Percentiles rank a stretch among this genome's conserved stretches.
Conservation (phyloP, 2,797 vertebrate species). For the Sebastes oblongus region DNA sequence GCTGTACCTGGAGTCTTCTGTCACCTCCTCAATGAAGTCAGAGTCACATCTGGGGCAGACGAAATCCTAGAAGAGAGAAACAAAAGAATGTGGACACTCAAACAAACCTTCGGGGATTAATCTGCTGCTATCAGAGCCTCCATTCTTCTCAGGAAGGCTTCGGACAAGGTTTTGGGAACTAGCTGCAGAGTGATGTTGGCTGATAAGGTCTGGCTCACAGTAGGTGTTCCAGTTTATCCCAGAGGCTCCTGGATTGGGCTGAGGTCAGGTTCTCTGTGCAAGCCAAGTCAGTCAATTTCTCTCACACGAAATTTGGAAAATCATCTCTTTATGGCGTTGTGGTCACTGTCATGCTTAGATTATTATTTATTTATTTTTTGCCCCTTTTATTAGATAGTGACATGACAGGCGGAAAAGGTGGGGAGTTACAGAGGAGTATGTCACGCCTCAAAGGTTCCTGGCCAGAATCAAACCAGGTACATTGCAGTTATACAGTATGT, state of each 20-base stretch:
- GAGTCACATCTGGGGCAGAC: constrained; percentile 91
- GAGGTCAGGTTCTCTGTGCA: background rate
- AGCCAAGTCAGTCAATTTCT: too few species aligned
- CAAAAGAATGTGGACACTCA: background rate
- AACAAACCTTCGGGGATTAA: background rate
- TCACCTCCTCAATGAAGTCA: constrained; percentile 92
- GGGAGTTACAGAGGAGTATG: too few species aligned
- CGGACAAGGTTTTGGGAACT: background rate
- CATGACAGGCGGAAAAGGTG: background rate
- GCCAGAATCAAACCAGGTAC: background rate
- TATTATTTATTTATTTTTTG: background rate
- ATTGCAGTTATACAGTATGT: background rate
- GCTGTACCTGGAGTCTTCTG: constrained; percentile 89
- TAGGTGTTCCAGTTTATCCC: background rate
- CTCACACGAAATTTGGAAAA: background rate
- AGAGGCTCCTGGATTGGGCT: background rate
- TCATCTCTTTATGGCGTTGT: background rate
- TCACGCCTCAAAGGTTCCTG: background rate
- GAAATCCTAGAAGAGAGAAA: constrained; percentile 82
- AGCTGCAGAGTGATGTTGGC: background rate
- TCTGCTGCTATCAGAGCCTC: background rate
- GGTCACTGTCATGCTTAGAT: background rate
- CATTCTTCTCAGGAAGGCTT: background rate
- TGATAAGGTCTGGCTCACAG: background rate
- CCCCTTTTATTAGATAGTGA: background rate